Conservation (phyloP, 2,797 vertebrate species). For the Labeo calbasu region DNA sequence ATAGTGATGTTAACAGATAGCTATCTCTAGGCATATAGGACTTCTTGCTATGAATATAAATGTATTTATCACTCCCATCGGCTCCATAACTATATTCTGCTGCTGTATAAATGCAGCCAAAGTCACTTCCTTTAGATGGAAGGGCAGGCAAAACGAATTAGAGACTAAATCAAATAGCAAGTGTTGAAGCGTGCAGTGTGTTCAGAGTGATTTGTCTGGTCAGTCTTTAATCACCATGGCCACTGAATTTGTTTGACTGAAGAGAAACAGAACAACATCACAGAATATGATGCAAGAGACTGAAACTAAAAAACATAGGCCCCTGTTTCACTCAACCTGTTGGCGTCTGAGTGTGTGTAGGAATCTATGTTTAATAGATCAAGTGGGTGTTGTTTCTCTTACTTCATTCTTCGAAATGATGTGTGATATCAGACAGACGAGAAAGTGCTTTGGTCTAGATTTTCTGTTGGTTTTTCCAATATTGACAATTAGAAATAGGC, state of each 20-base stretch:
- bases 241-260: constrained; percentile 31
- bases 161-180: constrained; percentile 11
- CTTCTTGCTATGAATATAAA: neutral
- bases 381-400: neutral
- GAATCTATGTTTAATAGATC: constrained; percentile 3
- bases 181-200: neutral
- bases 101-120: neutral
- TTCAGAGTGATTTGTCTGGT: constrained; percentile 33
- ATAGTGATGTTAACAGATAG: neutral
- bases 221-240: constrained; percentile 35
- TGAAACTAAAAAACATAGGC: constrained; percentile 37
- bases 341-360: neutral
- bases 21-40: neutral
- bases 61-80: neutral
- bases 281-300: constrained; percentile 45
- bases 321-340: constrained; percentile 11
- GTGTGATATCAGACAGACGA: neutral
- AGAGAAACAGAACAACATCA: constrained; percentile 18
- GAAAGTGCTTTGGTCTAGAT: neutral
- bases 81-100: neutral
- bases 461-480: rapidly evolving
- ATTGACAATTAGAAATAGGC: constrained; percentile 10
- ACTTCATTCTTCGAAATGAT: constrained; percentile 5
- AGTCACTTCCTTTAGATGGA: neutral
- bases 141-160: constrained; percentile 18